These are phyloP conservation scores for Drosophila differens DNA, from an alignment of 2,888 invertebrate genomes.

Conservation along the genomic window DNA sequence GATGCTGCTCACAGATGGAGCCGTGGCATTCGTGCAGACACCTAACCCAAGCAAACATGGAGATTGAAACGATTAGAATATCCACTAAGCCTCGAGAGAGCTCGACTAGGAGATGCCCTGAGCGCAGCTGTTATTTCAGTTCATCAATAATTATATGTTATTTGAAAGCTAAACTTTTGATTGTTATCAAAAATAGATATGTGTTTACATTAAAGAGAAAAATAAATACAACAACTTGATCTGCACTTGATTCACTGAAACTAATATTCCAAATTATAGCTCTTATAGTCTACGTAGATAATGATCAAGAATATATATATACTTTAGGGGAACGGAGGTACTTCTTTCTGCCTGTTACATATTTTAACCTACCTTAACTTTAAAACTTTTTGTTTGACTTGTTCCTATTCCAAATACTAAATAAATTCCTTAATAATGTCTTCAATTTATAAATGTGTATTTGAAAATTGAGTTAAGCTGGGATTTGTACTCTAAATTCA, in stretches of 20 bases:
- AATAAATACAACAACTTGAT: background rate
- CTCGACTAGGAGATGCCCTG: background rate
- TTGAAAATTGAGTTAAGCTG: background rate
- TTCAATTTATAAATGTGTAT: background rate
- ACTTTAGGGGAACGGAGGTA: background rate
- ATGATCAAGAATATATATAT: background rate
- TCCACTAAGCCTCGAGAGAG: background rate
- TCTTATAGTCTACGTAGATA: background rate
- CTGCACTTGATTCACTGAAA: background rate
- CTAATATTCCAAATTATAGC: background rate
- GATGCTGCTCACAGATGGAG: conserved; percentile 98
- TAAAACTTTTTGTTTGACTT: background rate
- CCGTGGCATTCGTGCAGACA: conserved; percentile 97
- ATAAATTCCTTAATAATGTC: background rate
- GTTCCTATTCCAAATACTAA: background rate
- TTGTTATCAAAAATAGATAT: background rate
- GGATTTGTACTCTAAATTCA: background rate
- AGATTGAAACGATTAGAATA: background rate
- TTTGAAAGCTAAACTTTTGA: background rate
- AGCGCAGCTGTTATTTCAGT: background rate
- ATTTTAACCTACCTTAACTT: background rate
- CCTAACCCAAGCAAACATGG: conserved; percentile 87
- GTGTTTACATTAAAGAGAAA: background rate
- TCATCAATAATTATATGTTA: background rate
- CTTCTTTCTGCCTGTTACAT: background rate